Base-by-base conservation (phyloP, 2,113 vertebrate species). In the Oostethus manadensis region DNA sequence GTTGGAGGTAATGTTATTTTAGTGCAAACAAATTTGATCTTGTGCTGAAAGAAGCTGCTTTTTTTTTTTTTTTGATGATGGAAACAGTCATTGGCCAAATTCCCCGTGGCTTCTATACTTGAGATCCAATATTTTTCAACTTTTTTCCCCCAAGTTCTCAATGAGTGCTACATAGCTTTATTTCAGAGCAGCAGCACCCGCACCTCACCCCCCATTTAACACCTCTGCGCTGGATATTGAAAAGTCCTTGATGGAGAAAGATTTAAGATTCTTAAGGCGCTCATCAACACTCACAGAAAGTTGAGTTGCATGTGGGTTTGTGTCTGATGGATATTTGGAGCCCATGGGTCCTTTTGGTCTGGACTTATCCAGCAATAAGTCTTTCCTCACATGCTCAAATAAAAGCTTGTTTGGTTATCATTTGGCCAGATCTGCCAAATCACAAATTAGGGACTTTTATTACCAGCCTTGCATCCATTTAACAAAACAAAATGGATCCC, bases 1-100 rank as follows among this genome's bases (percentile, higher is more conserved):
- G 73, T 85, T 84, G 60, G 66, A 75, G 80, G 79, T 85, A 81
- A 71, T 60, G 69, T 68, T 80, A 70, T 84, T 85, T 78, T 77
- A 81, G 68, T 15, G 42, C 64, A 88, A 84, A 76, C 75, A 84
- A 88, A 89, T 84, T 77, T 81, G 74, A 83, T 78, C 74, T 50
- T 78, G 71, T 69, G 85, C 85, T 79, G 79, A 87, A 84, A 89
- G 86, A 74, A 51, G 56, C 71, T 89, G 81, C 76, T 23, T 26
- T 50, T 13, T 26, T 68, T 89, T 80, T 75, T 23, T 26, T 50
- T 13, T 26, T 68, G 74, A 71, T 64, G 29, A 33, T 33, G 61
- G 70, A 67, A 72, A 68, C 56, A 46, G 44, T 11, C 50, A 35
- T 21, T 1, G 7, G 8, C 8, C 16, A 29, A 10, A n/a, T 33